Base-by-base conservation (phyloP, 2,888 invertebrate genomes). In the Phorcus lineatus region DNA sequence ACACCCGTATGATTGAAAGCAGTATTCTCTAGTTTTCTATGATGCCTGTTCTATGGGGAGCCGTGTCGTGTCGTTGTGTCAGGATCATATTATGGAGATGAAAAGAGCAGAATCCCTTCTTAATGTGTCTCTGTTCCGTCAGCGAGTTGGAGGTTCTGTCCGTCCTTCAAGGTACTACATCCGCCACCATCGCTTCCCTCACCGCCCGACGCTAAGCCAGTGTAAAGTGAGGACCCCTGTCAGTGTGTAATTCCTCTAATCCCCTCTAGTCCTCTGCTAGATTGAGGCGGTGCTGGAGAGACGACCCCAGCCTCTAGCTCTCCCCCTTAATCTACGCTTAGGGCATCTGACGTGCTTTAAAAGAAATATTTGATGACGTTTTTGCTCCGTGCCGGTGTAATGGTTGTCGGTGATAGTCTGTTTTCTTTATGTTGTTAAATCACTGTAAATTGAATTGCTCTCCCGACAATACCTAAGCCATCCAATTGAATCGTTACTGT, bases 371-470 rank as follows among this genome's bases (percentile, higher is more conserved):
- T 70, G 70, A 70, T 70, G 70, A 70, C 36, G 70, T 70, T 70
- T 70, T 70, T 70, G 36, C 70, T 36, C 70, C 70, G 70, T 70
- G 70, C 70, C 36, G 40, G 40, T 40, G 36, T 31, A 70, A 70
- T 36, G 36, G 70, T 36, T 70, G 31, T 70, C 31, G 31, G 28
- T 19, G 70, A 70, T 70, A 19, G 70, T 36, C 70, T 70, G 70
- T 70, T 70, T 70, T 70, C 70, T 70, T 70, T 70, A 70, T 70
- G 70, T 70, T 70, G 70, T 70, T 70, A 70, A 76, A 54, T 76
- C 76, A 76, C 54, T 53, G 76, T 76, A 76, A 76, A 76, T 76
- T 76, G 76, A 76, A 76, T 76, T 76, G 76, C 55, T 76, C 54
- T 76, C 76, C 22, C 28, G 76, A 54, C 55, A 76, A 76, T 76